phyloP scores from a whole-genome alignment of 1,140 invertebrate genomes.

The Cardiocondyla obscurior region DNA sequence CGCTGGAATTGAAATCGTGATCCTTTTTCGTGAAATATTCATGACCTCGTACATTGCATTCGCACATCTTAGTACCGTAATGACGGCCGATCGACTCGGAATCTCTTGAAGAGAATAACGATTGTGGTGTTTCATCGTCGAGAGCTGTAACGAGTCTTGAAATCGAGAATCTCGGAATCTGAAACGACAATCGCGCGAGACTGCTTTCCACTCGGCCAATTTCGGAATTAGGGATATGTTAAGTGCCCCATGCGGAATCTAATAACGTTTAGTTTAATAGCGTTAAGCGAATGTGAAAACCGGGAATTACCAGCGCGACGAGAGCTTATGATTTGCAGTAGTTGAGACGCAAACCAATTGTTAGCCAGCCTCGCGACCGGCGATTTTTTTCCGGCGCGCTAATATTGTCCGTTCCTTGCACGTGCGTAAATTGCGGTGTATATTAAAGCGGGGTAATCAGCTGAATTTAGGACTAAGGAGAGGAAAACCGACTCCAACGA shows the following conservation, averaged over 20 bases:
- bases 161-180: neutral
- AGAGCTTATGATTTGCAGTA: neutral
- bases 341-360: slow-evolving; percentile 6
- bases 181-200: slow-evolving; percentile 5
- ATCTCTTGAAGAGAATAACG: slow-evolving; percentile 6
- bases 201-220: slow-evolving; percentile 15
- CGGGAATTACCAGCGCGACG: neutral
- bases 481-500: slow-evolving; percentile 49
- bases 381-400: neutral
- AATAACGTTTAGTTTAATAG: slow-evolving; percentile 26
- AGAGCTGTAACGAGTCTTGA: no score
- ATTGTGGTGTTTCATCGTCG: slow-evolving; percentile 1
- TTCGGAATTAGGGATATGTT: neutral
- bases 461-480: slow-evolving; percentile 38
- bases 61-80: slow-evolving; percentile 9
- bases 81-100: slow-evolving; percentile 3
- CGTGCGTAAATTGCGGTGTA: slow-evolving; percentile 3
- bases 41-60: neutral
- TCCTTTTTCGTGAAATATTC: neutral
- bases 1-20: neutral
- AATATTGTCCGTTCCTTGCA: slow-evolving; percentile 18
- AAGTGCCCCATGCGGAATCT: neutral
- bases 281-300: slow-evolving; percentile 12
- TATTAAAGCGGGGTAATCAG: slow-evolving; percentile 33
- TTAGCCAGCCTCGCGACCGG: neutral